These are phyloP conservation scores for Gadus chalcogrammus DNA, from an alignment of 2,113 vertebrate genomes.

Conservation along the genomic window DNA sequence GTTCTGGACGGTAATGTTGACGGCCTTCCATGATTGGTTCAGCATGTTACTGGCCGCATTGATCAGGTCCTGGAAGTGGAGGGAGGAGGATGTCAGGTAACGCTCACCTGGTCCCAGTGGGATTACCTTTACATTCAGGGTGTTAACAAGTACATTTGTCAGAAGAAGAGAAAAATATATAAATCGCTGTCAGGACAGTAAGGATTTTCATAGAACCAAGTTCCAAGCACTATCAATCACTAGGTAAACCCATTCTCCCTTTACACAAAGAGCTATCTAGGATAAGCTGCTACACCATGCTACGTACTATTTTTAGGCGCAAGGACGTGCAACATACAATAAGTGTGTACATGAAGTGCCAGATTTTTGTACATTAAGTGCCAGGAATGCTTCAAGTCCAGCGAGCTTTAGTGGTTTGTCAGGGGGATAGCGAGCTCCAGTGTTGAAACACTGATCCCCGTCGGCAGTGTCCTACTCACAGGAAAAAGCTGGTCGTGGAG, in stretches of 20 bases:
- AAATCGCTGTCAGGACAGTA: not conserved
- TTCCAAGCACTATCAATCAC: no score
- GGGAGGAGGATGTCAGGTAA: not conserved
- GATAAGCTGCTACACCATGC: no score
- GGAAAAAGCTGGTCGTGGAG: constrained; percentile 36
- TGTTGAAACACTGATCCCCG: not conserved
- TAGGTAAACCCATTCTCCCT: no score
- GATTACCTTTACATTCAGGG: no score
- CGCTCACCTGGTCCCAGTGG: no score
- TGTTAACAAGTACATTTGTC: not conserved
- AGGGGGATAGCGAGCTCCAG: not conserved
- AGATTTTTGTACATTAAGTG: no score
- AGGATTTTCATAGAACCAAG: not conserved
- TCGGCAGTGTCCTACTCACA: constrained; percentile 45
- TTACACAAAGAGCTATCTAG: no score
- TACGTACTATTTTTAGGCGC: no score
- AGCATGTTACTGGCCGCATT: constrained; percentile 65
- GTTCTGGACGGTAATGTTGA: rapidly evolving
- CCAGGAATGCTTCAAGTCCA: no score
- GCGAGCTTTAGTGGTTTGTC: no score
- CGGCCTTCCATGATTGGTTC: constrained; percentile 45
- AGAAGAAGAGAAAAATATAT: not conserved
- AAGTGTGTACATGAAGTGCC: no score
- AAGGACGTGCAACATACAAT: no score
- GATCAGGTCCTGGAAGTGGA: constrained; percentile 75